Conservation (phyloP, 2,797 vertebrate species). For the Florisuga fusca region DNA sequence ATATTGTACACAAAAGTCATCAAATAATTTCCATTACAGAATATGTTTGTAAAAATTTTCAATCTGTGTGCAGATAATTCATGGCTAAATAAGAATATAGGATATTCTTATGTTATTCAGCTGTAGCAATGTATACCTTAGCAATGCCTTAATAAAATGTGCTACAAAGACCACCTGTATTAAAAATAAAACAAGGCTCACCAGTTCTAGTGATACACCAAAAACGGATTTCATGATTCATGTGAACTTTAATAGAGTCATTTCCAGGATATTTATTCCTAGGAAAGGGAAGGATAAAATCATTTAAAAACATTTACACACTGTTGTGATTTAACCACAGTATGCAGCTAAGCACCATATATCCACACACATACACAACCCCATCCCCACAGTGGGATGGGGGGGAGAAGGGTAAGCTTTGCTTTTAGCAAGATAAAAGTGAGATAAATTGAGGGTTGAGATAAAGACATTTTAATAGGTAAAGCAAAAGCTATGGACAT, state of each 20-base stretch:
- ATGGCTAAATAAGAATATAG: not conserved
- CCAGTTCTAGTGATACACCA: not conserved
- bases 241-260: not conserved
- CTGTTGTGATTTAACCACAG: not conserved
- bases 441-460: not conserved
- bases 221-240: not conserved
- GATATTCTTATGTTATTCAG: not conserved
- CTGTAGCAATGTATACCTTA: not conserved
- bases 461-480: not conserved
- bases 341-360: not conserved
- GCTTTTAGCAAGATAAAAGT: not conserved
- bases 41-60: conserved; percentile 10
- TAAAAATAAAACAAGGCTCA: not conserved
- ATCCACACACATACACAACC: not conserved
- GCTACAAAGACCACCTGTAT: not conserved
- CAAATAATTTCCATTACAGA: not conserved
- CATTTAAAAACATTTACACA: not conserved
- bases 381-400: too few relatives aligned
- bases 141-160: not conserved
- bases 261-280: not conserved
- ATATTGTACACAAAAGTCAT: not conserved
- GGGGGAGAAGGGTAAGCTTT: not conserved
- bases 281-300: not conserved
- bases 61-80: conserved; percentile 33
- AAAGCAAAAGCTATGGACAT: accelerated